Evolutionary conservation across 2,888 invertebrate species (phyloP).

Genomic region (Hirtodrosophila confusa): DNA sequence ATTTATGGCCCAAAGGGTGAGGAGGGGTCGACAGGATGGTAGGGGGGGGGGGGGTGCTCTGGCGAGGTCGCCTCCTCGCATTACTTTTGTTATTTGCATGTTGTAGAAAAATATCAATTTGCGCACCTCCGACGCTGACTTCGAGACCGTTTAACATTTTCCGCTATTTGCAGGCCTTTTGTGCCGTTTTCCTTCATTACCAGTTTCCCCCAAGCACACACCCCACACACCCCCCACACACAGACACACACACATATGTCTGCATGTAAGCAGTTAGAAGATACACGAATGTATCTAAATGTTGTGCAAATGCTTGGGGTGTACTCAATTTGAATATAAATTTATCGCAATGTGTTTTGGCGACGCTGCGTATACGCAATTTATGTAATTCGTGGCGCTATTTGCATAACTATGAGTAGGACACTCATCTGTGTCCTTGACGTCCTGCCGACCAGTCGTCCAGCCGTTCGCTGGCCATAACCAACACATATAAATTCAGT

Average conservation of each 20-base stretch:
- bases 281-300: conserved; percentile 62
- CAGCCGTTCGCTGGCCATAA: no score
- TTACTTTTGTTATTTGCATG: conserved; percentile 77
- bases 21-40: background rate
- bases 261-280: conserved; percentile 29
- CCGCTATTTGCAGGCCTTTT: conserved; percentile 77
- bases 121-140: conserved; percentile 70
- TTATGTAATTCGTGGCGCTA: conserved; percentile 75
- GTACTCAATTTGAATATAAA: conserved; percentile 69
- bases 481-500: conserved; percentile 14
- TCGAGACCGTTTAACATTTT: conserved; percentile 72
- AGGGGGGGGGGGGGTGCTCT: conserved; percentile 1
- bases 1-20: conserved; percentile 54
- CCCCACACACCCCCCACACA: conserved; percentile 21
- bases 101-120: conserved; percentile 77
- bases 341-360: conserved; percentile 65
- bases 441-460: background rate
- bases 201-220: conserved; percentile 34
- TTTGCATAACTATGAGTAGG: conserved; percentile 69
- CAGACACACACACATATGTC: conserved; percentile 6
- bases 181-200: conserved; percentile 64
- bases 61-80: conserved; percentile 54
- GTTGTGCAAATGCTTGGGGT: conserved; percentile 70
- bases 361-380: conserved; percentile 74
- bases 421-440: conserved; percentile 34